phyloP scores from a whole-genome alignment of 2,113 vertebrate species.

The Diglossa brunneiventris region DNA sequence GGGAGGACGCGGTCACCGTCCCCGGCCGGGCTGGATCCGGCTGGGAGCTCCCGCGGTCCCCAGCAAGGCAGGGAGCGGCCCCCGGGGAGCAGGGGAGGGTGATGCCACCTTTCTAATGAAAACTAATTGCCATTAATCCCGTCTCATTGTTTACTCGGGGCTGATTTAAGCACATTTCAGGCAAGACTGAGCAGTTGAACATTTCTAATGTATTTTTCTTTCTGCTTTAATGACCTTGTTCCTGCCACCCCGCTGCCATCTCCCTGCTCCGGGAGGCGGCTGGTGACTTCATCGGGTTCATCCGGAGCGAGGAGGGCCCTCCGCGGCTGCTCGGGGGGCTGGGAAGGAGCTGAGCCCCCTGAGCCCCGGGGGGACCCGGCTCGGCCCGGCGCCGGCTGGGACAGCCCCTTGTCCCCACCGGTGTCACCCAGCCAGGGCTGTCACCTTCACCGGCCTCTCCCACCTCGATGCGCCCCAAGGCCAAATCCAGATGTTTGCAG shows the following conservation, averaged over 20 bases:
- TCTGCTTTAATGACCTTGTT: slow-evolving; percentile 51
- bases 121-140: slow-evolving; percentile 58
- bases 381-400: neutral
- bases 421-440: fast-evolving
- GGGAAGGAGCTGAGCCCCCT: fast-evolving
- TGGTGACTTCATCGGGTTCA: neutral
- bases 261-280: neutral
- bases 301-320: neutral
- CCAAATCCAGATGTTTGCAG: neutral
- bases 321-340: fast-evolving
- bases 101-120: slow-evolving; percentile 24
- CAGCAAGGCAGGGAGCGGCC: neutral
- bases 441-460: fast-evolving
- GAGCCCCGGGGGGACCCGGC: neutral
- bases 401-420: neutral
- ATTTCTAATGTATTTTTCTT: slow-evolving; percentile 54
- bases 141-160: slow-evolving; percentile 50
- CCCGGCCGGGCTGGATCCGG: neutral
- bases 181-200: slow-evolving; percentile 57
- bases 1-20: neutral
- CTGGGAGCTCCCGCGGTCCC: neutral
- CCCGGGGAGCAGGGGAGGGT: neutral
- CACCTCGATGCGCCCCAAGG: neutral
- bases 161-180: slow-evolving; percentile 65
- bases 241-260: neutral